A percentile compares a stretch with the other conserved stretches of the same genome.
phyloP scores from a whole-genome alignment of 2,888 invertebrate species.

The Campopleginae sp. region DNA sequence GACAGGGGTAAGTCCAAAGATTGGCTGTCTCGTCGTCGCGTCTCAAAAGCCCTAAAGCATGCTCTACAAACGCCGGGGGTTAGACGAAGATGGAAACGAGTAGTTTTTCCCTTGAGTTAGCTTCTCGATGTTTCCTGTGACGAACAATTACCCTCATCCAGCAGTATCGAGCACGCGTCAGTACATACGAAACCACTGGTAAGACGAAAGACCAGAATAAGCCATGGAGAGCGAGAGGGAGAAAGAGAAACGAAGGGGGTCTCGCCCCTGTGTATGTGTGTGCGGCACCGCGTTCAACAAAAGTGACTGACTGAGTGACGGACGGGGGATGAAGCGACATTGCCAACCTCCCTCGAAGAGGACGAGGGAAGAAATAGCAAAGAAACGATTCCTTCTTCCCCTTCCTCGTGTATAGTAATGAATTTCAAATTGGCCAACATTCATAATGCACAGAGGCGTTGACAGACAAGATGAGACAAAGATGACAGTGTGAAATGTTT shows the following conservation, averaged over 20 bases:
- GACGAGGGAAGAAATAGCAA: constrained; percentile 27
- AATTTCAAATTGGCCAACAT: constrained; percentile 84
- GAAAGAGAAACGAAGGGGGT: constrained; percentile 22
- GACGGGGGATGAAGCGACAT: constrained; percentile 69
- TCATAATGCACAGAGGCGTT: constrained; percentile 81
- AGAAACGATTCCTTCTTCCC: constrained; percentile 51
- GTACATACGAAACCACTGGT: constrained; percentile 47
- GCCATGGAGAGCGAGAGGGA: constrained; percentile 47
- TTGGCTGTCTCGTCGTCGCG: constrained; percentile 75
- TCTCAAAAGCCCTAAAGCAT: constrained; percentile 40
- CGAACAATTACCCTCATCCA: constrained; percentile 82
- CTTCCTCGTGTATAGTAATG: constrained; percentile 79
- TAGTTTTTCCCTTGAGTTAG: constrained; percentile 55
- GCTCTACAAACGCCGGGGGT: constrained; percentile 6
- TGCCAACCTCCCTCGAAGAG: constrained; percentile 66
- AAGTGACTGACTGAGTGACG: constrained; percentile 66
- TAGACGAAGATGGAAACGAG: constrained; percentile 22
- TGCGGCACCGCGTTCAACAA: constrained; percentile 35
- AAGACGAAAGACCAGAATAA: constrained; percentile 70
- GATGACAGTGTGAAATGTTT: constrained; percentile 82
- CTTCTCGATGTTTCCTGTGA: constrained; percentile 76
- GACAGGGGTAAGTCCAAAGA: constrained; percentile 70
- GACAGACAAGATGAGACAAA: constrained; percentile 79
- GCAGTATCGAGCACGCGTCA: constrained; percentile 62
- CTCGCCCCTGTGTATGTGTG: constrained; percentile 15